These are phyloP conservation scores for Apodemia mormo DNA, from an alignment of 2,888 invertebrate species.

Conservation along the genomic window DNA sequence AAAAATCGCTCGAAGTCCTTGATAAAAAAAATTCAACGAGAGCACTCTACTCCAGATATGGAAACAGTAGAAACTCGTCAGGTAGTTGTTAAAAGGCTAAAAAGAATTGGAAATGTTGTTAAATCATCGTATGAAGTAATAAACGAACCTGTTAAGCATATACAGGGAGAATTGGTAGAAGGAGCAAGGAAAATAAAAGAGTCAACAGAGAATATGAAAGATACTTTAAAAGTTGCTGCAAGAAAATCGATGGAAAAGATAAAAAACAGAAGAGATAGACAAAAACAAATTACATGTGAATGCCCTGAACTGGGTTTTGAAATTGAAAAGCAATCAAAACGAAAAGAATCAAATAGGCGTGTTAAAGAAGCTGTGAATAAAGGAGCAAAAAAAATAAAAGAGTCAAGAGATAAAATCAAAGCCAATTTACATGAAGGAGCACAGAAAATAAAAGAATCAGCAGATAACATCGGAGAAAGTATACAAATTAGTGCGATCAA, in stretches of 20 bases:
- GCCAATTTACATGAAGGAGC: background rate
- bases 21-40: conserved; percentile 35
- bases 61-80: conserved; percentile 23
- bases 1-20: conserved; percentile 40
- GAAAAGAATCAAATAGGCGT: background rate
- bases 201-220: background rate
- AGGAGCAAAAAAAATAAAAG: background rate
- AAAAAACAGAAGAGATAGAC: background rate
- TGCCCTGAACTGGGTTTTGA: background rate
- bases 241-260: conserved; percentile 12
- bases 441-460: background rate
- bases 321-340: background rate
- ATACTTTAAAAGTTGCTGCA: background rate
- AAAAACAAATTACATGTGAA: conserved; percentile 4
- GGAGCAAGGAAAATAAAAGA: conserved; percentile 3
- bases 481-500: background rate
- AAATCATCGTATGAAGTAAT: conserved; percentile 17
- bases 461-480: background rate
- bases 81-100: conserved; percentile 34
- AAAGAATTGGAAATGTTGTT: conserved; percentile 28
- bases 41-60: conserved; percentile 24
- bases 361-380: background rate
- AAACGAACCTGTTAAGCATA: background rate
- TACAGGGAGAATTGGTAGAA: background rate
- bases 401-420: background rate